Evolutionary conservation across 2,797 vertebrate species (phyloP).

Genomic region (Ptychadena robeensis): DNA sequence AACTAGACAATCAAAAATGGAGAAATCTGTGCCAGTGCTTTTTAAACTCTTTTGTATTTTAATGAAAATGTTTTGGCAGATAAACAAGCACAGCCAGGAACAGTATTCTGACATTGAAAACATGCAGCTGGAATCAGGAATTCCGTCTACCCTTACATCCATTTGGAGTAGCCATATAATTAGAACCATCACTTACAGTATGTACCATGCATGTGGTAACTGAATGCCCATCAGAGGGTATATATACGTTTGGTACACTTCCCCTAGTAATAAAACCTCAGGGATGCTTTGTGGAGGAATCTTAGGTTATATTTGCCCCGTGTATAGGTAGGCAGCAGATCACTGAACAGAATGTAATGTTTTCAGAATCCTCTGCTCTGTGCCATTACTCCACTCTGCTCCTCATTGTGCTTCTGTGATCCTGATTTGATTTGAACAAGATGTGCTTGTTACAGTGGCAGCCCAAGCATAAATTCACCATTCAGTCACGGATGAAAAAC

Average conservation of each 20-base stretch:
- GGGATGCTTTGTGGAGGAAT: neutral
- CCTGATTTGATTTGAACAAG: slow-evolving; percentile 58
- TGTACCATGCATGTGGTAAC: neutral
- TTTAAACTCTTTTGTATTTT: neutral
- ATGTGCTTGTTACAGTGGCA: slow-evolving; percentile 59
- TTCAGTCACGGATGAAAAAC: slow-evolving; percentile 61
- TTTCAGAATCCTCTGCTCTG: slow-evolving; percentile 15
- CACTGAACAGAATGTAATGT: slow-evolving; percentile 9
- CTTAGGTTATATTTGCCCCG: neutral
- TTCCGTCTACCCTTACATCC: neutral
- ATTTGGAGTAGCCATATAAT: neutral
- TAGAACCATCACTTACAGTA: neutral
- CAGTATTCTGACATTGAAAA: neutral
- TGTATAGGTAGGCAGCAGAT: neutral
- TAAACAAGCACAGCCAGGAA: neutral
- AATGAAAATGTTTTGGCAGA: neutral
- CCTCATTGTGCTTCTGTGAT: slow-evolving; percentile 51
- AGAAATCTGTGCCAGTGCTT: neutral
- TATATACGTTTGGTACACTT: neutral
- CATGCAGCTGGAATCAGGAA: neutral
- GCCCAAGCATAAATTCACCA: slow-evolving; percentile 53
- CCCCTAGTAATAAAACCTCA: neutral
- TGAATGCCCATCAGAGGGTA: neutral
- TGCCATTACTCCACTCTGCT: slow-evolving; percentile 7
- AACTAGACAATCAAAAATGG: too few species aligned